These are phyloP conservation scores for Strigamia crassipes DNA, from an alignment of 2,888 invertebrate genomes.

Conservation along the genomic window DNA sequence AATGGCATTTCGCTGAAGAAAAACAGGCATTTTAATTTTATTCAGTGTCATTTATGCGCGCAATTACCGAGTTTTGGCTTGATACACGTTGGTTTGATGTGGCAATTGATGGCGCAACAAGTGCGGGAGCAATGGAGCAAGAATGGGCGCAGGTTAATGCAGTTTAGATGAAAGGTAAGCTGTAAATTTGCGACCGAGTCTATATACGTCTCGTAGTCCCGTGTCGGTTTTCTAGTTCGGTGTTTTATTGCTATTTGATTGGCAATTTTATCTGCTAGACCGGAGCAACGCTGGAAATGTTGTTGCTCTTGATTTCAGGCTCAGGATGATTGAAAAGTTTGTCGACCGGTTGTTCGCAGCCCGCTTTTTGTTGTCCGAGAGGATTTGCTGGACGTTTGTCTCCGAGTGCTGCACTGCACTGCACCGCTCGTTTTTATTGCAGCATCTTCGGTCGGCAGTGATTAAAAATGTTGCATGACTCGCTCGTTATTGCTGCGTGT, in stretches of 20 bases:
- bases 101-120: not conserved
- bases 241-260: not conserved
- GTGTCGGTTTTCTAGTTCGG: not conserved
- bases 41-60: too few species aligned
- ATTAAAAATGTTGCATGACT: slow-evolving; percentile 21
- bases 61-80: too few species aligned
- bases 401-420: not conserved
- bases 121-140: not conserved
- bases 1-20: too few species aligned
- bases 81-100: too few species aligned
- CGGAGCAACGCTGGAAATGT: not conserved
- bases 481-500: slow-evolving; percentile 10
- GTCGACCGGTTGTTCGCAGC: not conserved
- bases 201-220: not conserved
- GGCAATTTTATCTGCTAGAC: not conserved
- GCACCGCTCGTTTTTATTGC: not conserved
- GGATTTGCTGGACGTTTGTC: not conserved
- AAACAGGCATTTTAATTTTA: too few species aligned
- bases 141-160: not conserved
- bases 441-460: not conserved
- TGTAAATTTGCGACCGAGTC: not conserved
- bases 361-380: not conserved
- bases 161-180: slow-evolving; percentile 1
- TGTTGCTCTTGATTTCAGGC: not conserved
- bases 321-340: slow-evolving; percentile 16